phyloP scores from a whole-genome alignment of 2,888 invertebrate species.

The Sipha maydis region DNA sequence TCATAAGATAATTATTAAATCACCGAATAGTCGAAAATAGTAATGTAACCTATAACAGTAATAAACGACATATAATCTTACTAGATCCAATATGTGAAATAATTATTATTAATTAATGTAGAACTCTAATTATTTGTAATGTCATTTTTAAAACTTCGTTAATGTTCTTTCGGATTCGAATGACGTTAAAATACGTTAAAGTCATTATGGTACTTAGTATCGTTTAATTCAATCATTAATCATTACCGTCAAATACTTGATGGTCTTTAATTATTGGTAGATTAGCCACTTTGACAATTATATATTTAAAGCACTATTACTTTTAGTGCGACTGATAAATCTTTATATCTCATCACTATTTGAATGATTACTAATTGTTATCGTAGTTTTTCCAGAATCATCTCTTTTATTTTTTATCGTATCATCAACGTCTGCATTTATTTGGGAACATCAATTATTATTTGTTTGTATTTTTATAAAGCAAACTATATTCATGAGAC shows the following conservation, averaged over 20 bases:
- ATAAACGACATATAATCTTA: too few relatives aligned
- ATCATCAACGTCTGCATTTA: background rate
- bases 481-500: background rate
- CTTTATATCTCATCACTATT: background rate
- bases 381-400: background rate
- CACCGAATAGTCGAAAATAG: too few relatives aligned
- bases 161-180: background rate
- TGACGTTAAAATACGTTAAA: background rate
- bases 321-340: background rate
- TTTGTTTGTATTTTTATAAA: background rate
- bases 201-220: background rate
- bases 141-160: background rate
- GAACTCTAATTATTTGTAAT: background rate
- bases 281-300: background rate
- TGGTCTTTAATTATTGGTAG: background rate
- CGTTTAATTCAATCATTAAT: background rate
- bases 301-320: background rate
- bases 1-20: too few relatives aligned
- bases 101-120: background rate
- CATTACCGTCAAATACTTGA: background rate
- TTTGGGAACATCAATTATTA: background rate
- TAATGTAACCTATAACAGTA: too few relatives aligned
- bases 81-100: background rate
- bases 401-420: background rate
- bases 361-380: background rate